These are phyloP conservation scores for Pollachius pollachius DNA, from an alignment of 2,113 vertebrate genomes.

Conservation along the genomic window DNA sequence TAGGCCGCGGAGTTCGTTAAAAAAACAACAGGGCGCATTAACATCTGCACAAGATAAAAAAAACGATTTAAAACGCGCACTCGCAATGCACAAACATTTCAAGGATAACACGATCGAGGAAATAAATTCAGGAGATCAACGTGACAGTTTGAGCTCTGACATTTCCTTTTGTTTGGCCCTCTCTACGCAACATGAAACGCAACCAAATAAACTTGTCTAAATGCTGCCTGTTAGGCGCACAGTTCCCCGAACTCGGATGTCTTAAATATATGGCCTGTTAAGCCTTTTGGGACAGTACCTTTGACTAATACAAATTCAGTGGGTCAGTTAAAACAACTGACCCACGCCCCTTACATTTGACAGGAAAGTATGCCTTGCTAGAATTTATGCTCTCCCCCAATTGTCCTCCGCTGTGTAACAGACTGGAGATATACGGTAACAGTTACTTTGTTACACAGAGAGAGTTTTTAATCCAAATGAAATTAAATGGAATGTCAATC, in stretches of 20 bases:
- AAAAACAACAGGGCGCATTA: slow-evolving; percentile 34
- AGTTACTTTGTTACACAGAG: too few species aligned
- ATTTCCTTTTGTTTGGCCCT: slow-evolving; percentile 13
- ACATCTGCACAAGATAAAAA: slow-evolving; percentile 5
- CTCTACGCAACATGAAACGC: slow-evolving; percentile 29
- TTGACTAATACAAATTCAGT: background rate
- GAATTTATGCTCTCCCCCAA: too few species aligned
- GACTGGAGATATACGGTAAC: too few species aligned
- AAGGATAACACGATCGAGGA: too few species aligned
- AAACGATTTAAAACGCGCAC: too few species aligned
- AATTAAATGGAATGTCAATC: background rate
- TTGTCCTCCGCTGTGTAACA: too few species aligned
- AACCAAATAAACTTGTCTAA: slow-evolving; percentile 22
- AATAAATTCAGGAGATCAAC: slow-evolving; percentile 27
- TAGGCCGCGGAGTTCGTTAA: slow-evolving; percentile 44
- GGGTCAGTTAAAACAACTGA: background rate
- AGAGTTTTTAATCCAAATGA: too few species aligned
- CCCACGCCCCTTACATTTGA: too few species aligned
- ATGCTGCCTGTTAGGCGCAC: slow-evolving; percentile 6
- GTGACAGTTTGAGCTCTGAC: slow-evolving; percentile 22
- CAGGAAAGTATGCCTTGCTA: too few species aligned
- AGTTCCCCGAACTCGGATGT: background rate
- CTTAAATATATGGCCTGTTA: too few species aligned
- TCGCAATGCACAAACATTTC: too few species aligned
- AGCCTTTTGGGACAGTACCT: background rate